Base-by-base conservation (phyloP, 2,888 invertebrate genomes). In the Amiota mariae region DNA sequence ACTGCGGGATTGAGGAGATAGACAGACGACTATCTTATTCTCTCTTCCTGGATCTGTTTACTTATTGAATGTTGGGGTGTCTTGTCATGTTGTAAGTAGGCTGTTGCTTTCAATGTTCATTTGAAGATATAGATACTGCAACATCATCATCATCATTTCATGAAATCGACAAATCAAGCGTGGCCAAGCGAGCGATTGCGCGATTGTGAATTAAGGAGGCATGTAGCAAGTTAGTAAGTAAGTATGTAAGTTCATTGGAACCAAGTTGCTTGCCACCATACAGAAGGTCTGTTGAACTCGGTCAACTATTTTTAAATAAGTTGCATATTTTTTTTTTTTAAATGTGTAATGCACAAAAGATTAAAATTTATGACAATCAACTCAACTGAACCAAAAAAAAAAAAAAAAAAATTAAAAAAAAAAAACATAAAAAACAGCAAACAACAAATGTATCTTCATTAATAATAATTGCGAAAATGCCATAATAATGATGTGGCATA, bases 391-490 rank as follows among this genome's bases (percentile, higher is more conserved):
- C 36, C 36, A 20, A 59, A 59, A 20, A 2, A 36, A 59, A 18
- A 1, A 59, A 9, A 59, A 59, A 20, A 59, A 12, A 18, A 11
- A 1, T 20, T 0, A 59, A 54, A 54, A 54, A 51, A 24, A 2
- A 24, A 2, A 24, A 24, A 24, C n/a, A 24, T 51, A n/a, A n/a
- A 51, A 24, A 24, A n/a, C 11, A n/a, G 54, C 54, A 54, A n/a
- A 54, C 12, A 54, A 46, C 4, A 46, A 64, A n/a, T 12, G 63
- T 36, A 66, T 66, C 66, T 68, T 68, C 67, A 68, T 68, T 68
- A 68, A 68, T 68, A 68, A 68, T 68, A 68, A 68, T 66, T 66
- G 66, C 36, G 20, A 49, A 66, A 63, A 66, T 47, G 15, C 66
- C 18, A 18, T 66, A n/a, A 49, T 49, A 66, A 66, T 66, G 49